These are phyloP conservation scores for Eumacrocentrus americanus DNA, from an alignment of 2,888 invertebrate species.

Conservation along the genomic window DNA sequence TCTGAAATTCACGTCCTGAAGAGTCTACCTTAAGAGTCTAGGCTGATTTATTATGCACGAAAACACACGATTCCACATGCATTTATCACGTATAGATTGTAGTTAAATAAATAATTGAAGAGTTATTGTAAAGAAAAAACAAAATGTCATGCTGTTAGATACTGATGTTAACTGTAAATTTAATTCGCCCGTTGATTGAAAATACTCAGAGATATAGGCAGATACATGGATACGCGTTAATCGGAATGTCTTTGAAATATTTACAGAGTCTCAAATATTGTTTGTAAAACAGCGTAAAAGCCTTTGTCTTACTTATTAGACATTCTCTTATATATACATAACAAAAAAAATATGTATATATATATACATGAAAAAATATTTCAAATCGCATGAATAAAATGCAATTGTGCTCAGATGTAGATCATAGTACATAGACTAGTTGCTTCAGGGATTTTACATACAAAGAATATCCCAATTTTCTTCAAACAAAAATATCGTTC, in stretches of 20 bases:
- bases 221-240: slow-evolving; percentile 5
- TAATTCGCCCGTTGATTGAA: slow-evolving; percentile 31
- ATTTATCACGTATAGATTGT: not conserved
- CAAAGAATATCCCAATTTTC: not conserved
- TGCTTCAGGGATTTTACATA: not conserved
- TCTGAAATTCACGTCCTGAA: not conserved
- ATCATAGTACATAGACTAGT: not conserved
- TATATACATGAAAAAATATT: not conserved
- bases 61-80: not conserved
- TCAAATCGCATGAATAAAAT: not conserved
- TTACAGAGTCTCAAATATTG: not conserved
- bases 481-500: not conserved
- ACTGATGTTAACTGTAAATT: slow-evolving; percentile 30
- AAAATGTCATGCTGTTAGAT: slow-evolving; percentile 38
- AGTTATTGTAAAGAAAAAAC: slow-evolving; percentile 5
- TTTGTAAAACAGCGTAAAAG: too few species aligned
- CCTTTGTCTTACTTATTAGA: not conserved
- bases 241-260: slow-evolving; percentile 6
- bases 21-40: slow-evolving; percentile 1
- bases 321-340: not conserved
- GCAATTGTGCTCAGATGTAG: not conserved
- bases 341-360: not conserved
- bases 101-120: slow-evolving; percentile 7
- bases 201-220: slow-evolving; percentile 26
- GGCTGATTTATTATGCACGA: not conserved